Conservation (phyloP, 2,797 vertebrate genomes). For the Acrossocheilus wenchowensis region DNA sequence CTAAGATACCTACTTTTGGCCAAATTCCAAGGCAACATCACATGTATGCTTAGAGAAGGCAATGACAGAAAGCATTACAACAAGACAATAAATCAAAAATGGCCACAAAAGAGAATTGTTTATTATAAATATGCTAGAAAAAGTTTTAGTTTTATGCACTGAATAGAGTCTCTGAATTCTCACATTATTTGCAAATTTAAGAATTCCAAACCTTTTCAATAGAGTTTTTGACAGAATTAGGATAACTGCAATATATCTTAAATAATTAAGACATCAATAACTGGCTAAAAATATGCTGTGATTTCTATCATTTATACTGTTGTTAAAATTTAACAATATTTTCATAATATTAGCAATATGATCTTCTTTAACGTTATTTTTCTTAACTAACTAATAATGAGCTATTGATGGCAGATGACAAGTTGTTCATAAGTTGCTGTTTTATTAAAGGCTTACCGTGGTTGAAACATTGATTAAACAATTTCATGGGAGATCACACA, state of each 20-base stretch:
- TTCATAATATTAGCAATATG: background rate
- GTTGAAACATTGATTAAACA: background rate
- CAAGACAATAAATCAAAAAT: constrained; percentile 5
- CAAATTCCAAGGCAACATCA: constrained; percentile 4
- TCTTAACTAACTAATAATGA: background rate
- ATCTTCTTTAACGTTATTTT: background rate
- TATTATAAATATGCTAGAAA: background rate
- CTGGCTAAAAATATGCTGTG: background rate
- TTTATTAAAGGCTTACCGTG: background rate
- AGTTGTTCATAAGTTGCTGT: background rate
- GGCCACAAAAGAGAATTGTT: no score
- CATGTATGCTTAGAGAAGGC: background rate
- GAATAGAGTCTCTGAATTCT: background rate
- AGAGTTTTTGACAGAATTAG: background rate
- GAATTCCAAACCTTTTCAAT: background rate
- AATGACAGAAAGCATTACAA: background rate
- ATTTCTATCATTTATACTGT: background rate
- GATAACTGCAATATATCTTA: background rate
- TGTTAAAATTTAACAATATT: background rate
- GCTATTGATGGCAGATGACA: background rate
- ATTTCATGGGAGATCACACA: background rate
- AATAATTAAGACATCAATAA: background rate
- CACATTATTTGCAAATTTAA: background rate
- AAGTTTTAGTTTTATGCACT: background rate
- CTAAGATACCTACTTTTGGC: constrained; percentile 16